Evolutionary conservation across 2,888 invertebrate species (phyloP).

Genomic region (Dicycla oo): DNA sequence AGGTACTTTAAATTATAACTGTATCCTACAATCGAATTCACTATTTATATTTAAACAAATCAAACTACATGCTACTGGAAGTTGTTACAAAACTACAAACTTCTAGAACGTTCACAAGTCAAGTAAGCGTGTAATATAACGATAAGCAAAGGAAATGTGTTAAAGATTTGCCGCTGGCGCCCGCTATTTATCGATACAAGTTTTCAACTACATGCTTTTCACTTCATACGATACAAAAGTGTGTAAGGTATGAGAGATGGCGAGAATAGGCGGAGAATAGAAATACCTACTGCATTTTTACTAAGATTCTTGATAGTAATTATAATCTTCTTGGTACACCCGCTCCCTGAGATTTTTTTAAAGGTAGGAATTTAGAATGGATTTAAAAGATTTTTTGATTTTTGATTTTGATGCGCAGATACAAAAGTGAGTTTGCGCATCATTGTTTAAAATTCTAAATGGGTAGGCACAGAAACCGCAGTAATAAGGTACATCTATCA

Average conservation of each 20-base stretch:
- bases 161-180: slow-evolving; percentile 49
- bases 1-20: neutral
- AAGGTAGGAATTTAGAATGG: neutral
- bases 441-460: neutral
- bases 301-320: neutral
- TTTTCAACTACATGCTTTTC: slow-evolving; percentile 71
- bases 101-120: slow-evolving; percentile 29
- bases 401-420: neutral
- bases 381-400: neutral
- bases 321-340: neutral
- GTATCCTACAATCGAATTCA: neutral
- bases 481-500: neutral
- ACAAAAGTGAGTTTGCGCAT: neutral
- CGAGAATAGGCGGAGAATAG: neutral
- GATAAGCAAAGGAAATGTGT: slow-evolving; percentile 49
- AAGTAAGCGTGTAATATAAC: slow-evolving; percentile 39
- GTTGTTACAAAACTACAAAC: slow-evolving; percentile 25
- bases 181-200: slow-evolving; percentile 72
- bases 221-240: slow-evolving; percentile 57
- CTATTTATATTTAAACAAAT: neutral
- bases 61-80: slow-evolving; percentile 2
- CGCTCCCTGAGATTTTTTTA: neutral
- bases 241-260: slow-evolving; percentile 31
- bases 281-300: too few species aligned
- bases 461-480: neutral